phyloP scores from a whole-genome alignment of 2,888 invertebrate species.

The Macropis europaea region DNA sequence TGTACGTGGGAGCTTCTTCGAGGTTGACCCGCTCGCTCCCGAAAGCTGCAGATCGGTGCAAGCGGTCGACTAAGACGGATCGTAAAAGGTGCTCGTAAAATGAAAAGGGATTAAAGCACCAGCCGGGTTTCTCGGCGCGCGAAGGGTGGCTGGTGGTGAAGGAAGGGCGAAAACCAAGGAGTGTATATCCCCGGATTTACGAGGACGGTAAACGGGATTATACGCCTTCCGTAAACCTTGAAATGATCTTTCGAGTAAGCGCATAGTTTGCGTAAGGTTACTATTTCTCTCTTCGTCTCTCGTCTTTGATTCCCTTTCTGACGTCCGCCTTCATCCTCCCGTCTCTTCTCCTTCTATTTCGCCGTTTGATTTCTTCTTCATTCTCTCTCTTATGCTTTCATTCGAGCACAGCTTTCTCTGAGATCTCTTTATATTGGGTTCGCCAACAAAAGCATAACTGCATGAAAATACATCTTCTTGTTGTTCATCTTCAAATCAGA shows the following conservation, averaged over 20 bases:
- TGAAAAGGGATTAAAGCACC: constrained; percentile 75
- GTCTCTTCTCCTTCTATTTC: not conserved
- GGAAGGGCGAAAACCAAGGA: constrained; percentile 58
- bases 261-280: constrained; percentile 66
- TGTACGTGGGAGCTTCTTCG: not conserved
- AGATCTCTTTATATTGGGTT: not conserved
- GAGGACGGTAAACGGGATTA: constrained; percentile 78
- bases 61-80: constrained; percentile 51
- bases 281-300: constrained; percentile 18
- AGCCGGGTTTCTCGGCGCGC: constrained; percentile 47
- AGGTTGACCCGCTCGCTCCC: constrained; percentile 34
- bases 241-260: constrained; percentile 75
- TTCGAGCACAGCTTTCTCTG: not conserved
- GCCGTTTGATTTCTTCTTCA: not conserved
- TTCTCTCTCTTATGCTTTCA: not conserved
- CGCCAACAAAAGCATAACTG: too few relatives aligned
- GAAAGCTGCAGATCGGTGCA: constrained; percentile 47
- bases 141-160: constrained; percentile 29
- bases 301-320: constrained; percentile 38
- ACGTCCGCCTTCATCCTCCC: constrained; percentile 12
- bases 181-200: constrained; percentile 76
- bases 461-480: too few relatives aligned
- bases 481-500: too few relatives aligned
- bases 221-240: constrained; percentile 75
- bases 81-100: constrained; percentile 77